Conservation (phyloP, 2,113 vertebrate species). For the Eurystomus gularis region DNA sequence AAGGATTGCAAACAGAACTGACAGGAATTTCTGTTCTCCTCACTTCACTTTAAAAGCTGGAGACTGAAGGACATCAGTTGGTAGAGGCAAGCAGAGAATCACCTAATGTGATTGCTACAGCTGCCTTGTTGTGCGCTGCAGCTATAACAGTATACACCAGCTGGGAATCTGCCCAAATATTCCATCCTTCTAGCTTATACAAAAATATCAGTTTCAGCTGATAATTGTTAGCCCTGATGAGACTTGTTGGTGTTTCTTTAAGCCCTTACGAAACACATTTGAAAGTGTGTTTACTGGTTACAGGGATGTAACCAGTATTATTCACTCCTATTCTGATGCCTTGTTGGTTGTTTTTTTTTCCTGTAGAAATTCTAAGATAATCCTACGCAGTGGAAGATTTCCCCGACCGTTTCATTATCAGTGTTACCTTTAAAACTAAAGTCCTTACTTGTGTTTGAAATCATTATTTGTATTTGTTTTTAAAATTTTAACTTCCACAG, state of each 20-base stretch:
- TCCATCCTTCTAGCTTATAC: not conserved
- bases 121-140: not conserved
- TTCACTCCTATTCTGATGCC: not conserved
- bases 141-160: not conserved
- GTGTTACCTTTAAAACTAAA: not conserved
- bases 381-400: not conserved
- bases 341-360: not conserved
- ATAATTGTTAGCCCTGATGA: not conserved
- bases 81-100: not conserved
- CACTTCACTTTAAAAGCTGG: not conserved
- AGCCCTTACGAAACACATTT: not conserved
- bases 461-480: not conserved
- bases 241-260: not conserved
- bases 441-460: not conserved
- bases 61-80: not conserved
- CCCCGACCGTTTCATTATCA: not conserved
- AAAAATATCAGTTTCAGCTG: not conserved
- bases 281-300: not conserved
- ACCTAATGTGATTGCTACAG: not conserved
- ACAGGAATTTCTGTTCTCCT: not conserved
- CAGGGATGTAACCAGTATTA: not conserved
- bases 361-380: not conserved
- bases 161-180: not conserved
- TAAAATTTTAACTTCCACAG: not conserved
- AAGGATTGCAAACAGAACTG: not conserved